A percentile compares a stretch with the other conserved stretches of the same genome.
phyloP scores from a whole-genome alignment of 2,797 vertebrate species.

The Schizopygopsis pylzovi region DNA sequence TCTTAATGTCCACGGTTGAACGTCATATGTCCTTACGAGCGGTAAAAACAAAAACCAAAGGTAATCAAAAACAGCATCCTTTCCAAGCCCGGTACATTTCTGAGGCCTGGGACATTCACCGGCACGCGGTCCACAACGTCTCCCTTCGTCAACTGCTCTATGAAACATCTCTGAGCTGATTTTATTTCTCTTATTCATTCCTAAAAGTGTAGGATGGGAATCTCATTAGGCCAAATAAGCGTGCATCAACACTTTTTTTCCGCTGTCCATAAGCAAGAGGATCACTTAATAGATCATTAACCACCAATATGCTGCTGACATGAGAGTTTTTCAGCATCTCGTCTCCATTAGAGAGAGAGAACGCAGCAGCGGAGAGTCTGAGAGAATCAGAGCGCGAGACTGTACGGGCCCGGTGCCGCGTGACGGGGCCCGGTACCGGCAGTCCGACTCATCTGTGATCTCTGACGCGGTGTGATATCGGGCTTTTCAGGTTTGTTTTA shows the following conservation, averaged over 20 bases:
- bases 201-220: conserved; percentile 87
- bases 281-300: conserved; percentile 92
- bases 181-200: conserved; percentile 87
- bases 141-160: conserved; percentile 74
- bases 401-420: conserved; percentile 16
- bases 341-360: conserved; percentile 74
- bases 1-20: background rate
- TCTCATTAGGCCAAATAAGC: conserved; percentile 84
- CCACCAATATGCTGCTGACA: conserved; percentile 85
- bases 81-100: background rate
- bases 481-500: background rate
- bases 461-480: background rate
- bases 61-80: background rate
- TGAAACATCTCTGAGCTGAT: conserved; percentile 80
- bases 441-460: background rate
- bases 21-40: background rate
- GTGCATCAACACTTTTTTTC: conserved; percentile 87
- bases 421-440: background rate
- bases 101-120: conserved; percentile 23
- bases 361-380: background rate
- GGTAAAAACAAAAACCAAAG: background rate
- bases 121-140: conserved; percentile 35
- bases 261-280: conserved; percentile 84
- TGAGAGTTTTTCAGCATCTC: conserved; percentile 81
- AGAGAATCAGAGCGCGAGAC: conserved; percentile 9